Percentiles rank a stretch among this genome's conserved stretches.
These are phyloP conservation scores for Caenorhabditis angaria DNA, from an alignment of 2,888 invertebrate species.

Conservation along the genomic window DNA sequence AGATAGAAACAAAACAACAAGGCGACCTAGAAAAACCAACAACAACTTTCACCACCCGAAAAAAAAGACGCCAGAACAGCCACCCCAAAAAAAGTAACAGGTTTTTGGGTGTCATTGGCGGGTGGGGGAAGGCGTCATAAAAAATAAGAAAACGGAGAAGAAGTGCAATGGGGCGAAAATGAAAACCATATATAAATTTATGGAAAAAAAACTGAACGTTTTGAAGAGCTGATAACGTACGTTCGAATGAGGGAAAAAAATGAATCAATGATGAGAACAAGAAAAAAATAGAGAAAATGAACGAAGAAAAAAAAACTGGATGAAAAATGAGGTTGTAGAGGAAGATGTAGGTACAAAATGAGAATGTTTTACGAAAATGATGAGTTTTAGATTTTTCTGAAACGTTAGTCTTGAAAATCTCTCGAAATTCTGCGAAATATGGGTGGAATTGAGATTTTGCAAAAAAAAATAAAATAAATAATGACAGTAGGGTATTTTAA, in stretches of 20 bases:
- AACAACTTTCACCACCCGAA: background rate
- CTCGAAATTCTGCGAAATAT: too few relatives aligned
- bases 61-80: background rate
- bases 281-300: background rate
- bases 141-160: background rate
- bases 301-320: background rate
- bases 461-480: too few relatives aligned
- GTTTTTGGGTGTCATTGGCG: slow-evolving; percentile 3
- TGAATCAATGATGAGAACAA: background rate
- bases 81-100: background rate
- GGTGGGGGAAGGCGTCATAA: too few relatives aligned
- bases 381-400: too few relatives aligned
- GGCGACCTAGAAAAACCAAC: background rate
- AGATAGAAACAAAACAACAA: background rate
- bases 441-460: too few relatives aligned
- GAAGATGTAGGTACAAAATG: too few relatives aligned
- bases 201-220: background rate
- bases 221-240: background rate
- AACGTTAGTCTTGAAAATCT: too few relatives aligned
- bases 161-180: background rate
- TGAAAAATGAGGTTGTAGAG: background rate
- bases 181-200: background rate
- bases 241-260: background rate
- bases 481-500: too few relatives aligned
- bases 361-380: too few relatives aligned